Evolutionary conservation across 2,888 invertebrate genomes (phyloP).

Genomic region (Pollenia amentaria): DNA sequence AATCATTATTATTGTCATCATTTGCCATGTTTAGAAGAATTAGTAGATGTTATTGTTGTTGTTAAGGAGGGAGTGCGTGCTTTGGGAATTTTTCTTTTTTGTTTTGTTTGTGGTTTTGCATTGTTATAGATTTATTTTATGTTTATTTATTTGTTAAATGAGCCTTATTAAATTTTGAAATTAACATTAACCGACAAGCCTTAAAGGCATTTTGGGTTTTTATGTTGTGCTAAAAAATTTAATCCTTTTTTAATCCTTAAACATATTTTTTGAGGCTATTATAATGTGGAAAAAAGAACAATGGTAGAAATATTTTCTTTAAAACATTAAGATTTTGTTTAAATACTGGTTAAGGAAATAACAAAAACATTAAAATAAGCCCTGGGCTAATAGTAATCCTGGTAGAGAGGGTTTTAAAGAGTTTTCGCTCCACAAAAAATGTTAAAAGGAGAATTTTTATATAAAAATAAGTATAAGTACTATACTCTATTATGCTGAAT

Average conservation of each 20-base stretch:
- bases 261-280: constrained; percentile 29
- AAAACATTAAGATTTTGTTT: constrained; percentile 34
- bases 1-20: constrained; percentile 37
- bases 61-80: constrained; percentile 24
- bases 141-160: constrained; percentile 68
- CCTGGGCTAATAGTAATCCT: constrained; percentile 2
- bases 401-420: not conserved
- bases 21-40: constrained; percentile 54
- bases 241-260: constrained; percentile 67
- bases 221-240: constrained; percentile 33
- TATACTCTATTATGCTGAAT: too few relatives aligned
- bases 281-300: constrained; percentile 22
- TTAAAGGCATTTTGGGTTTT: constrained; percentile 23
- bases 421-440: not conserved
- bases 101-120: constrained; percentile 53
- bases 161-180: constrained; percentile 63
- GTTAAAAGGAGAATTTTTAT: not conserved
- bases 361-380: not conserved
- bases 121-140: constrained; percentile 48
- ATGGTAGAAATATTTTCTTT: constrained; percentile 5
- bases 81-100: constrained; percentile 24
- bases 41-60: constrained; percentile 37
- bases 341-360: constrained; percentile 15
- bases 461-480: too few relatives aligned
- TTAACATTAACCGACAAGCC: constrained; percentile 27